Evolutionary conservation across 2,113 vertebrate genomes (phyloP), one percentile per base, ranked within the genome.

Genomic region (Percina caprodes): DNA sequence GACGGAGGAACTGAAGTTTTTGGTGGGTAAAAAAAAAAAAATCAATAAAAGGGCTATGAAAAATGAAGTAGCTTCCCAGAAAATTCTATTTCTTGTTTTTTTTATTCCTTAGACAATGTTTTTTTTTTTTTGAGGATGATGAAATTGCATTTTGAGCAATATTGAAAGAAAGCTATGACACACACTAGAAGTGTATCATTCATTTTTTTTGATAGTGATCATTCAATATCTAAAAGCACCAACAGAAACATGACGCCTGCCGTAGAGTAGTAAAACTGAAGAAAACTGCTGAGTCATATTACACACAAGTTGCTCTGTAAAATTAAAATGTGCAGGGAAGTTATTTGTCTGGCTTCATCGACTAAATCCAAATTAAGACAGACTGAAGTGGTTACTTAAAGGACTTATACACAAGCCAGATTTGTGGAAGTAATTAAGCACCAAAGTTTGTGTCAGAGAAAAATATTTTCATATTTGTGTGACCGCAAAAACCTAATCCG

Each of bases 401-500:
- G 13, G 70, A 62, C 46, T 82, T 75, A 73, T n/a, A 82, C 56
- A 55, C 2, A 13, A 79, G 26, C 14, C 54, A 10, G n/a, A 66
- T 82, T 77, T 66, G 71, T 82, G 75, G 72, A 82, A 89, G 69
- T 45, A 88, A 83, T 90, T 79, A 79, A 60, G 73, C 16, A 14
- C 30, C 45, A 26, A 66, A 39, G 52, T 75, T 87, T 75, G n/a
- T 74, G 39, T 79, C 18, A 10, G 21, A 77, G 48, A 39, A 24
- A 61, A 66, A 26, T 33, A 26, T 77, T 65, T 69, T 35, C 18
- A 68, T 61, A 45, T 58, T 6, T 1, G 6, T 24, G 15, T 1
- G 0, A 30, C 9, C 4, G 58, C 9, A 69, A 54, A 74, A 62
- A 14, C 19, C 21, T 35, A 35, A 77, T 39, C 42, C 14, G 12